Base-by-base conservation (phyloP, 2,888 invertebrate genomes). In the Drosophila gaucha region DNA sequence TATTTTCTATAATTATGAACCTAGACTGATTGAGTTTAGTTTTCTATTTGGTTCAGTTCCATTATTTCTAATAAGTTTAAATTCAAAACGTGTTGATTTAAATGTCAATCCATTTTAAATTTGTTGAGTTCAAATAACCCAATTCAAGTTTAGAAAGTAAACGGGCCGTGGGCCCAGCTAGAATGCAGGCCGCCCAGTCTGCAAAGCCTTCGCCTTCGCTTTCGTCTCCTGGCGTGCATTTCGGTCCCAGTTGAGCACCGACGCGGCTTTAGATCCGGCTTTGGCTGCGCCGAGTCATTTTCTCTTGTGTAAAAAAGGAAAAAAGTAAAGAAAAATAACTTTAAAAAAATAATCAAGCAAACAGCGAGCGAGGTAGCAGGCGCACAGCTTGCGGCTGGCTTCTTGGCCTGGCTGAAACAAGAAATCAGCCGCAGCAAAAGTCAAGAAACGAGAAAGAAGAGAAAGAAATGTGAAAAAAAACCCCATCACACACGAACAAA, bases 231-330 rank as follows among this genome's bases (percentile, higher is more conserved):
- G 64, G 39, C 26, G 44, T 28, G 39, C 41, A 28, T 35, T 56
- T 33, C 24, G 24, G 20, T 39, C 31, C 26, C 30, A 28, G 41
- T 44, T 28, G 26, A 12, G n/a, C 55, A 26, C 12, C 28, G 31
- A 12, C 26, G 54, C 46, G 41, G 30, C 59, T 67, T 66, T 67
- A 82, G 87, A 82, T 82, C 82, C 82, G 82, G 82, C 82, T 82
- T 71, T 31, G 63, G 43, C 51, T 58, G 46, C 22, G 47, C 28
- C 64, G 41, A 66, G 59, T 60, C 55, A 76, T 78, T 83, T 82
- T 82, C 82, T 75, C 88, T 68, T 43, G 55, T 26, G 24, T 39
- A 24, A 51, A 50, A 50, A 33, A 4, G 9, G 22, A n/a, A 26
- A 20, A 33, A n/a, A n/a, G n/a, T n/a, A n/a, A n/a, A 47, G 22